These are phyloP conservation scores for Dysdera silvatica DNA, from an alignment of 1,140 invertebrate genomes.

Conservation along the genomic window DNA sequence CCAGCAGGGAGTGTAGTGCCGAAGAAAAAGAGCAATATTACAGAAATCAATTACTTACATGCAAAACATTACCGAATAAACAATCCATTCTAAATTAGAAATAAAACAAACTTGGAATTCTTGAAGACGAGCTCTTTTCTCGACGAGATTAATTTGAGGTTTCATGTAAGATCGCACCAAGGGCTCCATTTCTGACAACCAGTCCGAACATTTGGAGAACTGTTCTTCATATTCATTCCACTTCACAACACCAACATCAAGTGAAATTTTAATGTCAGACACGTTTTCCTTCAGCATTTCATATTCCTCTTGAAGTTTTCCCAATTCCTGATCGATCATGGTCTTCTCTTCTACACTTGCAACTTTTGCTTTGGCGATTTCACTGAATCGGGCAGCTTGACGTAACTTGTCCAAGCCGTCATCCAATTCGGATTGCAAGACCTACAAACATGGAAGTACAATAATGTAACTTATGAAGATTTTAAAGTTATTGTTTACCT, in stretches of 20 bases:
- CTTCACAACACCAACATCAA: conserved; percentile 83
- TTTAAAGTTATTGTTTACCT: neutral
- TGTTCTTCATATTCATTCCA: conserved; percentile 95
- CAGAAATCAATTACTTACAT: too few species aligned
- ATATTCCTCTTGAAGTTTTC: conserved; percentile 65
- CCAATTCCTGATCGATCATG: conserved; percentile 84
- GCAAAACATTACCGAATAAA: too few species aligned
- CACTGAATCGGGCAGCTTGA: conserved; percentile 68
- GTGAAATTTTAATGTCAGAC: conserved; percentile 66
- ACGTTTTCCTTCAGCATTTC: conserved; percentile 44
- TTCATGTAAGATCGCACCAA: conserved; percentile 82
- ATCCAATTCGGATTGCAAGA: conserved; percentile 69
- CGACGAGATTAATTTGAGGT: conserved; percentile 75
- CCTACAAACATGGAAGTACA: neutral
- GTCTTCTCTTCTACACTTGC: conserved; percentile 72
- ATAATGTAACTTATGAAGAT: too few species aligned
- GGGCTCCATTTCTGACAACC: conserved; percentile 77
- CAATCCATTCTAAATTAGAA: too few species aligned
- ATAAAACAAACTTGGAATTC: conserved; percentile 81
- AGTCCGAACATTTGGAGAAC: conserved; percentile 76
- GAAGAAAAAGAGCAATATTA: too few species aligned
- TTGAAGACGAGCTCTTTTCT: conserved; percentile 79
- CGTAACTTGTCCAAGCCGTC: conserved; percentile 69
- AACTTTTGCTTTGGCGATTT: conserved; percentile 68
- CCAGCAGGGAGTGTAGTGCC: too few species aligned